Base-by-base conservation (phyloP, 2,113 vertebrate genomes). In the Progne subis region DNA sequence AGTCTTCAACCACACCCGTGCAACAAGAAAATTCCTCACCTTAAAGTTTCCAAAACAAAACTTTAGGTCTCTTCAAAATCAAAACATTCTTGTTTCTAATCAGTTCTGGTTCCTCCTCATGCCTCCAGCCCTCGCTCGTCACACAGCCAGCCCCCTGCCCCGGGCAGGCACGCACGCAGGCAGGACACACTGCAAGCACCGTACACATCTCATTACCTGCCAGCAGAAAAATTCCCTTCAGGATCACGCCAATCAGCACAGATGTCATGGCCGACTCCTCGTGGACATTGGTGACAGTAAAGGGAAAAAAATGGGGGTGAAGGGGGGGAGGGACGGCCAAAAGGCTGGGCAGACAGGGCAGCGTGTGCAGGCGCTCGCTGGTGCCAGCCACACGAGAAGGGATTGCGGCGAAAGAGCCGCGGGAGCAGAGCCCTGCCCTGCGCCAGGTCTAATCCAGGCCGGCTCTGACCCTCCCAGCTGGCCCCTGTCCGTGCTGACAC, bases 401-500 rank as follows among this genome's bases (percentile, higher is more conserved):
- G 98, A 98, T 98, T 98, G 98, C 92, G 95, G 95, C 85, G 81
- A 97, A 97, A 75, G 84, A 90, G 97, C 97, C 96, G 97, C 95
- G 95, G 93, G 87, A 90, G 69, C 46, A 90, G 97, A 97, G 94
- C 75, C 91, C 94, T 95, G 89, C 90, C 82, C 92, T 49, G 76
- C 53, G 96, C 91, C 93, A 97, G 97, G 79, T 50, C 91, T 98
- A 98, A 99, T 98, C 98, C 97, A 92, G 94, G 21, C 90, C 71
- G 26, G 95, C 95, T 83, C 94, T 95, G 84, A 94, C 55, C 96
- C 96, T 96, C 95, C 98, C 98, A 98, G 98, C 98, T 99, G 98
- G 98, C 97, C 98, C 71, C 98, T 98, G 97, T 98, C 98, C 96
- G 82, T 59, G 96, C 97, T 98, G 98, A 98, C 98, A 98, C 20